A percentile compares a stretch with the other conserved stretches of the same genome.
These are phyloP conservation scores for Sarcophaga rosellei DNA, from an alignment of 2,888 invertebrate species.

Conservation along the genomic window DNA sequence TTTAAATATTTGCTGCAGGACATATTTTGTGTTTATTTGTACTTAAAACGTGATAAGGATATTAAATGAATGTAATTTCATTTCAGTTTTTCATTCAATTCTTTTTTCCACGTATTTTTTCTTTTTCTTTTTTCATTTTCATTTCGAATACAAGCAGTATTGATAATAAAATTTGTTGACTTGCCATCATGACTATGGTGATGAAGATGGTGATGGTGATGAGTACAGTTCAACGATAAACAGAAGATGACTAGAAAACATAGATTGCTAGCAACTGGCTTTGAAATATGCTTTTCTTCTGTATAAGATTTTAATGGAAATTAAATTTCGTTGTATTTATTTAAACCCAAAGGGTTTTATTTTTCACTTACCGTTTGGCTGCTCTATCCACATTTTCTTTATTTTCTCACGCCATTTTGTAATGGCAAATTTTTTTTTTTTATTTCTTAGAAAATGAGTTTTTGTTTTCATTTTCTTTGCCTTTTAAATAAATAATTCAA, in stretches of 20 bases:
- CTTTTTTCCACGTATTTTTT: conserved; percentile 7
- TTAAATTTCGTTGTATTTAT: conserved; percentile 29
- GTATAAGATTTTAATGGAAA: conserved; percentile 9
- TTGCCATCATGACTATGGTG: conserved; percentile 22
- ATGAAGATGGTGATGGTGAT: neutral
- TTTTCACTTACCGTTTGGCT: neutral
- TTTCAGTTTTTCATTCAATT: conserved; percentile 13
- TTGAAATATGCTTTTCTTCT: neutral
- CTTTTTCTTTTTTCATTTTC: neutral
- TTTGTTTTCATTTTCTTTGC: neutral
- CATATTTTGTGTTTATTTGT: conserved; percentile 66
- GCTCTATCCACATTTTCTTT: neutral
- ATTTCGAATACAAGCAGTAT: neutral
- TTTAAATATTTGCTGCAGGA: conserved; percentile 61
- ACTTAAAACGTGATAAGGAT: conserved; percentile 62
- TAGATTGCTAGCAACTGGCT: neutral
- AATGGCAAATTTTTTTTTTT: neutral
- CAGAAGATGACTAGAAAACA: neutral
- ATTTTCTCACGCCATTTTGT: neutral
- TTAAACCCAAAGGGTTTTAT: conserved; percentile 13
- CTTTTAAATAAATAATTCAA: conserved; percentile 6
- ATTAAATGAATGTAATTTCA: conserved; percentile 53
- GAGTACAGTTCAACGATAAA: neutral
- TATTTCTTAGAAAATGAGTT: neutral
- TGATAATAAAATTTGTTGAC: conserved; percentile 30